phyloP scores from a whole-genome alignment of 2,113 vertebrate genomes.

The Chamaea fasciata region DNA sequence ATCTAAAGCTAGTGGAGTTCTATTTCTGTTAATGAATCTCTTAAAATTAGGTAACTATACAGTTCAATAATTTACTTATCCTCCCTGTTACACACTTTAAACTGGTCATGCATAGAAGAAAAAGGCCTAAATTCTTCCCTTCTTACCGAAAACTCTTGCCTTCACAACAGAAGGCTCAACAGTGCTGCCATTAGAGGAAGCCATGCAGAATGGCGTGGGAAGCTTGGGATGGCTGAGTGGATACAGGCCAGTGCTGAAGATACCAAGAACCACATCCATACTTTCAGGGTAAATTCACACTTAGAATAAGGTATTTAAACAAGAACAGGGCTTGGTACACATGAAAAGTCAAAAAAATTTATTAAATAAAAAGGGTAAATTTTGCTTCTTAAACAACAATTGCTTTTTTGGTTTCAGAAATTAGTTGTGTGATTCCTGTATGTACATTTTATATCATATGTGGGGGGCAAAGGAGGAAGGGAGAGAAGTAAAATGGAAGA shows the following conservation, averaged over 20 bases:
- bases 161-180: neutral
- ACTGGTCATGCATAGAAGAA: neutral
- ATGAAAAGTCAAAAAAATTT: neutral
- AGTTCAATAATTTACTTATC: neutral
- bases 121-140: neutral
- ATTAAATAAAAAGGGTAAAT: neutral
- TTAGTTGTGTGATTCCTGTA: neutral
- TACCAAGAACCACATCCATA: neutral
- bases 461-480: neutral
- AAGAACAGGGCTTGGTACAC: neutral
- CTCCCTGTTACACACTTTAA: neutral
- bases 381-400: neutral
- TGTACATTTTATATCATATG: neutral
- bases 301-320: neutral
- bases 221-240: neutral
- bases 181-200: neutral
- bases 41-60: neutral
- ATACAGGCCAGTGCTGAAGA: neutral
- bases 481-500: neutral
- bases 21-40: neutral
- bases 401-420: neutral
- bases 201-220: neutral
- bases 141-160: neutral
- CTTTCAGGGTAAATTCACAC: neutral
- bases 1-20: neutral